phyloP scores from a whole-genome alignment of 1,140 invertebrate genomes.

The Heterodera carotae region DNA sequence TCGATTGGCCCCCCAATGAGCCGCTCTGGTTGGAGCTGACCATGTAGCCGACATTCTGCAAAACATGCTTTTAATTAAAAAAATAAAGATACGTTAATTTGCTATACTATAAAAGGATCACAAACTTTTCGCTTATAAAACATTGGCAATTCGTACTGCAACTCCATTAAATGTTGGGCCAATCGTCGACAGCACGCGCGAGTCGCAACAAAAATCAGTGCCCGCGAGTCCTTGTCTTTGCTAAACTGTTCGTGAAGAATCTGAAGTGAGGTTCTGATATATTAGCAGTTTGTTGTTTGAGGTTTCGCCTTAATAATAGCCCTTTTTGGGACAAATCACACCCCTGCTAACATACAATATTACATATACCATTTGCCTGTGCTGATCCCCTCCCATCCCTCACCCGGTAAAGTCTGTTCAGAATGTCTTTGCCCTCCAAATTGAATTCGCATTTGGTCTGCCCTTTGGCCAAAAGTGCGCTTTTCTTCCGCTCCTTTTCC shows the following conservation, averaged over 20 bases:
- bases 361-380: neutral
- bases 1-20: conserved; percentile 32
- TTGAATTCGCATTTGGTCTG: neutral
- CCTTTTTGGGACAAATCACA: too few relatives aligned
- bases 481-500: neutral
- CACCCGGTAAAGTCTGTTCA: conserved; percentile 23
- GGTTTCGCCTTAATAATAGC: too few relatives aligned
- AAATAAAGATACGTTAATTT: neutral
- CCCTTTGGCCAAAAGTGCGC: neutral
- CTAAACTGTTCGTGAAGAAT: conserved; percentile 41
- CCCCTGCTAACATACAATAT: too few relatives aligned
- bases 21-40: conserved; percentile 40
- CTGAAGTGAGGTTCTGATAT: neutral
- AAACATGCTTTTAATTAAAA: neutral
- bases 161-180: conserved; percentile 30
- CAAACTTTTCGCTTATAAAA: conserved; percentile 32
- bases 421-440: conserved; percentile 31
- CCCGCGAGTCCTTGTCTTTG: conserved; percentile 38
- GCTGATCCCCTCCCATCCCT: neutral
- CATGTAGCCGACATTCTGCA: conserved; percentile 28
- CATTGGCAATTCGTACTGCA: conserved; percentile 1
- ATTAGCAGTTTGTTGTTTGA: too few relatives aligned
- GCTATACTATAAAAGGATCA: neutral
- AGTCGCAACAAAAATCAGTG: conserved; percentile 51
- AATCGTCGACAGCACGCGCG: conserved; percentile 32